These are phyloP conservation scores for Halichoeres trimaculatus DNA, from an alignment of 2,113 vertebrate genomes.

Conservation along the genomic window DNA sequence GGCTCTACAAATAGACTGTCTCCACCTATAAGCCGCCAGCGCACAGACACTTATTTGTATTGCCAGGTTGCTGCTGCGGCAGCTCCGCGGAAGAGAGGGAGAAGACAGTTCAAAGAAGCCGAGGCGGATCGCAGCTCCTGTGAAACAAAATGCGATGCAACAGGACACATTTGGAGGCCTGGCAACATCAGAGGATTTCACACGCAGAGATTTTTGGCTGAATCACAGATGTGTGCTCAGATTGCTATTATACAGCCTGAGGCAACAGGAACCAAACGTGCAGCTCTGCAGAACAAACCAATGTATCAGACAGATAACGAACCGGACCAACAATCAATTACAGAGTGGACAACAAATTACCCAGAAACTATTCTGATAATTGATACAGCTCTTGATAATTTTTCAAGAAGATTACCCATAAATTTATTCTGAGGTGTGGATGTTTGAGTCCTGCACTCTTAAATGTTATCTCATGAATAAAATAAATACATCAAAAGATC, in stretches of 20 bases:
- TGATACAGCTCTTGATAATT: neutral
- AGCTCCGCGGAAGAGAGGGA: constrained; percentile 51
- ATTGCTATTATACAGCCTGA: constrained; percentile 6
- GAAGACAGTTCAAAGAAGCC: constrained; percentile 71
- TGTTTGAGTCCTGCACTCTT: neutral
- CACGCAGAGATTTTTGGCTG: constrained; percentile 10
- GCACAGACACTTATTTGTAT: constrained; percentile 75
- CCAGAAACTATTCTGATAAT: neutral
- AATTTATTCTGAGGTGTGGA: neutral
- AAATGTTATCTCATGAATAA: no score
- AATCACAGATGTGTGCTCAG: neutral
- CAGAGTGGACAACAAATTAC: neutral
- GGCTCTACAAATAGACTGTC: constrained; percentile 81
- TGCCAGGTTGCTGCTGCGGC: constrained; percentile 77
- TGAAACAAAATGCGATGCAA: constrained; percentile 63
- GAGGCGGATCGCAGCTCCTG: constrained; percentile 49
- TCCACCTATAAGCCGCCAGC: constrained; percentile 78
- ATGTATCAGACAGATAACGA: neutral
- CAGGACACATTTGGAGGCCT: constrained; percentile 42
- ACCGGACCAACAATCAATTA: neutral
- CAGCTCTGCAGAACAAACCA: neutral
- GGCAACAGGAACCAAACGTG: neutral
- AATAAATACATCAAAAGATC: no score
- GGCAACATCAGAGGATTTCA: constrained; percentile 54
- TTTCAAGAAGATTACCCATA: neutral